These are phyloP conservation scores for Xestia ashworthii DNA, from an alignment of 2,888 invertebrate species.

Conservation along the genomic window DNA sequence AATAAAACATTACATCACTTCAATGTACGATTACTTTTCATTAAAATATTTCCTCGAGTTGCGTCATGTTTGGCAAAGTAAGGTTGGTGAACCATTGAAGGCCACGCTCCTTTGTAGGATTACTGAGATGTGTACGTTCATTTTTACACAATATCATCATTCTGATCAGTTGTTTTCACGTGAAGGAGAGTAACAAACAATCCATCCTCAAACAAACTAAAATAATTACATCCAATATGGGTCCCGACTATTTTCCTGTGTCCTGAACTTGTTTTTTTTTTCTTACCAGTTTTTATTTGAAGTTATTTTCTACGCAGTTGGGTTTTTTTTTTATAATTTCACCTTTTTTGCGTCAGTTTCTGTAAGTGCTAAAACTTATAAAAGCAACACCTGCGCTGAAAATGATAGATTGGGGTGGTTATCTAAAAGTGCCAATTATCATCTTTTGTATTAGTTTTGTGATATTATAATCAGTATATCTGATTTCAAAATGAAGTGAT, in stretches of 20 bases:
- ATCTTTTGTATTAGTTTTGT: not conserved
- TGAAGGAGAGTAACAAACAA: not conserved
- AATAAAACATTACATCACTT: not conserved
- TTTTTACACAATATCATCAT: too few species aligned
- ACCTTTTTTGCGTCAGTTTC: not conserved
- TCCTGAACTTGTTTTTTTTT: too few species aligned
- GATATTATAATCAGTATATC: conserved; percentile 7
- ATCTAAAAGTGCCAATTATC: not conserved
- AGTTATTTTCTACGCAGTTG: too few species aligned
- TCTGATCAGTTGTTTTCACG: not conserved
- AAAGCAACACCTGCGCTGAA: not conserved
- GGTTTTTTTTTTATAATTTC: too few species aligned
- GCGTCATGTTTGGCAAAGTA: not conserved
- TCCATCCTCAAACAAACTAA: not conserved
- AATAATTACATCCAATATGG: too few species aligned
- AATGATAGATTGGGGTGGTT: not conserved
- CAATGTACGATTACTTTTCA: not conserved
- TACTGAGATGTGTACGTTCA: too few species aligned
- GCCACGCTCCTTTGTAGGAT: too few species aligned
- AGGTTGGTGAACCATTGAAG: too few species aligned
- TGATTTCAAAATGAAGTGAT: conserved; percentile 7
- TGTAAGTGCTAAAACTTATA: too few species aligned
- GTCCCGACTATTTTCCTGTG: too few species aligned
- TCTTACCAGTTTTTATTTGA: too few species aligned
- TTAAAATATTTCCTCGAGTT: not conserved